These are phyloP conservation scores for Pristionchus exspectatus DNA, from an alignment of 2,888 invertebrate species.

Conservation along the genomic window DNA sequence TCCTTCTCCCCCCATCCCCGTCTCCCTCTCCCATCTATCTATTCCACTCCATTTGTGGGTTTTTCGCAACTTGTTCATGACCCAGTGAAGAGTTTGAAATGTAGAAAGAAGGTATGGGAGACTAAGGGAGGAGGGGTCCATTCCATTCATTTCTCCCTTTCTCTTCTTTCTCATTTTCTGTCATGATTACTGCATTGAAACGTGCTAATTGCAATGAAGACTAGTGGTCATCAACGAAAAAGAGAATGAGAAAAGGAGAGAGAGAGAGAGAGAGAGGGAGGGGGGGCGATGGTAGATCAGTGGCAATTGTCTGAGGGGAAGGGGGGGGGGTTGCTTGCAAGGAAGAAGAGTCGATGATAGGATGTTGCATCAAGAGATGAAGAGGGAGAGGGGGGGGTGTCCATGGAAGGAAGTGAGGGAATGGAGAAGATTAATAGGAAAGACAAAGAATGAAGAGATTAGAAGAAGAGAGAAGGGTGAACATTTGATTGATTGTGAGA, in stretches of 20 bases:
- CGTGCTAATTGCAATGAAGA: conserved; percentile 43
- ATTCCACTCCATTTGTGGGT: conserved; percentile 47
- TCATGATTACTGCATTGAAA: conserved; percentile 26
- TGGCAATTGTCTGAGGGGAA: background rate
- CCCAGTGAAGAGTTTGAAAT: conserved; percentile 49
- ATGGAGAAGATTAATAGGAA: conserved; percentile 2
- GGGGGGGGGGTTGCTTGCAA: background rate
- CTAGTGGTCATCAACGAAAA: conserved; percentile 22
- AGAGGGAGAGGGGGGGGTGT: conserved; percentile 11
- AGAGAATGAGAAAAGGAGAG: conserved; percentile 8
- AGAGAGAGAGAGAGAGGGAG: background rate
- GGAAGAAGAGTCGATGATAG: background rate
- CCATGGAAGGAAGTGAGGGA: conserved; percentile 5
- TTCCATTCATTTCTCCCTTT: background rate
- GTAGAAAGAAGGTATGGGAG: background rate
- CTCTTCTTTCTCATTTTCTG: conserved; percentile 32
- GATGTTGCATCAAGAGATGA: conserved; percentile 22
- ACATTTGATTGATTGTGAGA: background rate
- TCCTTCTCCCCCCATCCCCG: background rate
- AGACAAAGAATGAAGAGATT: conserved; percentile 10
- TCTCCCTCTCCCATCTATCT: background rate
- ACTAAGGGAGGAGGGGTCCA: background rate
- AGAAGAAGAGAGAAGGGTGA: background rate
- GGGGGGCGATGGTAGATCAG: conserved; percentile 6
- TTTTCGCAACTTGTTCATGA: conserved; percentile 34